Percentiles rank a stretch among this genome's conserved stretches.
Evolutionary conservation across 1,140 invertebrate species (phyloP).

Genomic region (Phenacoccus solenopsis): DNA sequence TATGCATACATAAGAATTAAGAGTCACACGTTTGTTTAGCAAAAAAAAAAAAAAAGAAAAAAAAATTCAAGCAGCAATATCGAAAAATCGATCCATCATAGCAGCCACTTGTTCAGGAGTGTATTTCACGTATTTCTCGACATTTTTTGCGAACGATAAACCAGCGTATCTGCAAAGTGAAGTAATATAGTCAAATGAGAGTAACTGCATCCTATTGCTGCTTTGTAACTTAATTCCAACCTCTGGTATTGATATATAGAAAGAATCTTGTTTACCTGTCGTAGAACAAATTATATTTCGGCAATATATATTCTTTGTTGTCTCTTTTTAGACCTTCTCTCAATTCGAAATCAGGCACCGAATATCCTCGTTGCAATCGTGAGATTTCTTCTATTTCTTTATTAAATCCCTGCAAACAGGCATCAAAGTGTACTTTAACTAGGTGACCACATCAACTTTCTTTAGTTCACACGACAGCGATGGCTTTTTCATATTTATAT

Average conservation of each 20-base stretch:
- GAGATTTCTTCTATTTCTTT: constrained; percentile 86
- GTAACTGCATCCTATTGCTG: no score
- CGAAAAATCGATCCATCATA: constrained; percentile 73
- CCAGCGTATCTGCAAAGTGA: constrained; percentile 46
- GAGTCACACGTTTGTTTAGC: no score
- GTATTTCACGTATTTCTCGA: constrained; percentile 89
- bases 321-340: constrained; percentile 68
- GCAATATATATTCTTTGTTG: constrained; percentile 73
- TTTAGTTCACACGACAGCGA: no score
- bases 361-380: constrained; percentile 76
- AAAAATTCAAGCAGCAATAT: constrained; percentile 56
- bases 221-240: no score
- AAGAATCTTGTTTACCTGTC: constrained; percentile 45
- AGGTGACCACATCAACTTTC: no score
- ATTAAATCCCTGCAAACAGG: constrained; percentile 63
- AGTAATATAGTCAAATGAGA: no score
- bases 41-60: no score
- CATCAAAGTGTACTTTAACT: no score
- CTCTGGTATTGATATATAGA: no score
- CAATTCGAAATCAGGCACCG: constrained; percentile 81
- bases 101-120: constrained; percentile 66
- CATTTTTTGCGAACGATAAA: constrained; percentile 80
- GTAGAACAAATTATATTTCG: constrained; percentile 67
- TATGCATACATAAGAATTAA: no score
- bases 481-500: no score